Conservation (phyloP, 2,888 invertebrate species). For the Morpho achilles region DNA sequence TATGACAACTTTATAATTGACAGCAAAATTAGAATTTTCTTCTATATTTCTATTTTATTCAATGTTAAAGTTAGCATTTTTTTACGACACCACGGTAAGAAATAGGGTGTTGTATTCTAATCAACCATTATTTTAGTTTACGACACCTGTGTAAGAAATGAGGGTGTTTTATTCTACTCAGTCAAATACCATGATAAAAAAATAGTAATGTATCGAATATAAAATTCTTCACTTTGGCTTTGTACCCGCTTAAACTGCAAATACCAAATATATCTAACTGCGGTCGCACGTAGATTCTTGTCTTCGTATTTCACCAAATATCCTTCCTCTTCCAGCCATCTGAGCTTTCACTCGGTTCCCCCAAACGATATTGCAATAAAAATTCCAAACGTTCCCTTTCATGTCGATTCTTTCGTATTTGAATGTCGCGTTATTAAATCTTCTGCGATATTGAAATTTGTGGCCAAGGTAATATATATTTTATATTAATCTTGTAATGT, state of each 20-base stretch:
- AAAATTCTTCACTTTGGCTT: neutral
- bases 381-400: slow-evolving; percentile 26
- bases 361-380: slow-evolving; percentile 32
- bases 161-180: no score
- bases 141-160: no score
- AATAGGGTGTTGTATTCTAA: no score
- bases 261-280: slow-evolving; percentile 6
- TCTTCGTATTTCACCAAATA: neutral
- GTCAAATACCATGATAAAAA: no score
- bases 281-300: slow-evolving; percentile 3
- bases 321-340: slow-evolving; percentile 3
- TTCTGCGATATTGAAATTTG: slow-evolving; percentile 20
- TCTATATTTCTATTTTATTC: no score
- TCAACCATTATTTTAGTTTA: no score
- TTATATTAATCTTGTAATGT: neutral
- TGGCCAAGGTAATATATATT: slow-evolving; percentile 4
- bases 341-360: slow-evolving; percentile 26
- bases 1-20: no score
- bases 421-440: slow-evolving; percentile 23
- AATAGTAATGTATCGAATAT: no score
- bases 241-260: slow-evolving; percentile 3
- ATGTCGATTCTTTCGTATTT: slow-evolving; percentile 19
- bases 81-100: no score
- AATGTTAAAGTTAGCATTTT: no score
- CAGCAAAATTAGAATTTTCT: no score